These are phyloP conservation scores for Struthio camelus DNA, from an alignment of 2,113 vertebrate genomes.

Conservation along the genomic window DNA sequence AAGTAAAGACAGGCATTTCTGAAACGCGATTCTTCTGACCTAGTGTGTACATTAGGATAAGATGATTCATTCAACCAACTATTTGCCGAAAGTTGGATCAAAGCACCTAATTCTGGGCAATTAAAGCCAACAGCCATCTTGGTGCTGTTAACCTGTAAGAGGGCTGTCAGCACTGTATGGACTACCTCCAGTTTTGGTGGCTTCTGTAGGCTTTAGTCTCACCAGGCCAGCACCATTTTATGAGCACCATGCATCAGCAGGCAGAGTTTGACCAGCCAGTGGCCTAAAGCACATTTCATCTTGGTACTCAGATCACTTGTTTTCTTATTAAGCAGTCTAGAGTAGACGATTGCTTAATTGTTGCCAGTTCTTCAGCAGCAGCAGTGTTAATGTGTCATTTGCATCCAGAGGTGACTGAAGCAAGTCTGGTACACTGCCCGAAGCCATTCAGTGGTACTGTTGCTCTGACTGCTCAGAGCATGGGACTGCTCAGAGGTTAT, in stretches of 20 bases:
- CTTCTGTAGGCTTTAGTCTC: neutral
- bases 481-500: no score
- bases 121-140: neutral
- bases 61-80: neutral
- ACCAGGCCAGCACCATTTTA: neutral
- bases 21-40: neutral
- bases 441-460: neutral
- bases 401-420: neutral
- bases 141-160: neutral
- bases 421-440: fast-evolving
- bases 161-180: neutral
- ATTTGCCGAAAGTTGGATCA: neutral
- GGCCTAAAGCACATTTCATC: neutral
- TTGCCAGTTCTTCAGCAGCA: slow-evolving; percentile 8
- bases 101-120: neutral
- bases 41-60: neutral
- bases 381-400: neutral
- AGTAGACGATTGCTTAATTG: neutral
- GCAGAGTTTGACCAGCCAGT: neutral
- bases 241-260: neutral
- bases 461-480: neutral
- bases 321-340: neutral
- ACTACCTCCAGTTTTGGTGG: neutral
- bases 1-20: neutral
- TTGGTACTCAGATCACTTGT: neutral